Conservation (phyloP, 2,797 vertebrate species). For the Phaenicophaeus curvirostris region DNA sequence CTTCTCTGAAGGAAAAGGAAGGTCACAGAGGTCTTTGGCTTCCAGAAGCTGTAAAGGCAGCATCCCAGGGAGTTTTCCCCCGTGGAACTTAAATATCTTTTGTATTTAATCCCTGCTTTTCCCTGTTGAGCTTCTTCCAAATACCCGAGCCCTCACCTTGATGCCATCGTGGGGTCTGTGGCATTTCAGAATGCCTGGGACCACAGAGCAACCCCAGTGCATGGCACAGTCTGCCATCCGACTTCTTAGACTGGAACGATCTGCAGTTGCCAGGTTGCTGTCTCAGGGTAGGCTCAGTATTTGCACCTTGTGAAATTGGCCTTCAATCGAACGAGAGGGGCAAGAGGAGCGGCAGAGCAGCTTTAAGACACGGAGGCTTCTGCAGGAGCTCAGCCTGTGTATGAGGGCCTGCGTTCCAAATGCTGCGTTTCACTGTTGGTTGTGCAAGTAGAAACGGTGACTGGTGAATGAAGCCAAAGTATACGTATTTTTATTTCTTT, state of each 20-base stretch:
- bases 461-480: constrained; percentile 4
- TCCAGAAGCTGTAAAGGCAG: background rate
- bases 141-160: background rate
- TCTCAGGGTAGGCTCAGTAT: background rate
- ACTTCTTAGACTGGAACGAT: background rate
- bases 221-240: accelerated
- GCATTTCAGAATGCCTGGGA: background rate
- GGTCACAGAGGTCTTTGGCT: background rate
- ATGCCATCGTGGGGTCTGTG: background rate
- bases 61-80: background rate
- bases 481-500: no score
- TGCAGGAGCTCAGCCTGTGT: background rate
- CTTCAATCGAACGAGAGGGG: background rate
- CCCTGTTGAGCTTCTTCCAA: background rate
- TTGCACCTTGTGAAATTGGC: background rate
- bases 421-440: background rate
- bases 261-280: background rate
- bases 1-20: background rate
- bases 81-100: background rate
- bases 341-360: background rate
- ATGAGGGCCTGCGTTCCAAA: background rate
- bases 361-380: background rate
- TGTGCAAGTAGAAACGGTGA: background rate
- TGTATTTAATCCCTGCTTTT: background rate
- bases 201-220: accelerated